These are phyloP conservation scores for Drosophila nikananu DNA, from an alignment of 1,140 invertebrate species.

Conservation along the genomic window DNA sequence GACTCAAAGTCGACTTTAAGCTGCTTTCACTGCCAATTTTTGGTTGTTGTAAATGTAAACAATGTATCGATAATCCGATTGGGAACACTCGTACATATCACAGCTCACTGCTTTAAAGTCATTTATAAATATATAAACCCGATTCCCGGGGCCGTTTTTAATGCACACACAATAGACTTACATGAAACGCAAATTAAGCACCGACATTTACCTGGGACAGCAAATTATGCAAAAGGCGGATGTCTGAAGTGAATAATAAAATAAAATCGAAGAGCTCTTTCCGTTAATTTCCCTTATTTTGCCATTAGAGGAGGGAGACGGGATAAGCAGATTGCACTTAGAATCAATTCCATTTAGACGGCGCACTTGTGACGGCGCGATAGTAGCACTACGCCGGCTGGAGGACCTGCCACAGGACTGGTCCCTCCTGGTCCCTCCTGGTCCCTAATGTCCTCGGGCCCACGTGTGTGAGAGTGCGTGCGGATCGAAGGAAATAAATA, in stretches of 20 bases:
- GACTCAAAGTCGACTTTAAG: background rate
- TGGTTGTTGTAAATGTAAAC: background rate
- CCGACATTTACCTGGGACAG: background rate
- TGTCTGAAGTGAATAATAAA: slow-evolving; percentile 12
- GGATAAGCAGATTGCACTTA: slow-evolving; percentile 31
- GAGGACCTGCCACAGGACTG: background rate
- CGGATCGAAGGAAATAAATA: slow-evolving; percentile 68
- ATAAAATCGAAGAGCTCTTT: slow-evolving; percentile 16
- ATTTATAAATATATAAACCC: background rate
- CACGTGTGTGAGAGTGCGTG: background rate
- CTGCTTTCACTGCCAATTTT: background rate
- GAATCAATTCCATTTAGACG: slow-evolving; percentile 37
- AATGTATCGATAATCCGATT: slow-evolving; percentile 21
- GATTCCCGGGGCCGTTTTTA: background rate
- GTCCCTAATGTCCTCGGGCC: slow-evolving; percentile 4
- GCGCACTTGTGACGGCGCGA: slow-evolving; percentile 18
- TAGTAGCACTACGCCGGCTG: background rate
- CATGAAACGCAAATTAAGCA: slow-evolving; percentile 7
- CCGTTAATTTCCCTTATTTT: slow-evolving; percentile 11
- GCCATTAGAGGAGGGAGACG: slow-evolving; percentile 15
- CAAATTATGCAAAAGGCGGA: background rate
- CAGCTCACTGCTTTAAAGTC: background rate
- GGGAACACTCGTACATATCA: background rate
- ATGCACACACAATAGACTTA: slow-evolving; percentile 2
- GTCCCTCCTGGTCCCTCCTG: no score